phyloP scores from a whole-genome alignment of 2,888 invertebrate genomes.

The Harpalus rufipes region DNA sequence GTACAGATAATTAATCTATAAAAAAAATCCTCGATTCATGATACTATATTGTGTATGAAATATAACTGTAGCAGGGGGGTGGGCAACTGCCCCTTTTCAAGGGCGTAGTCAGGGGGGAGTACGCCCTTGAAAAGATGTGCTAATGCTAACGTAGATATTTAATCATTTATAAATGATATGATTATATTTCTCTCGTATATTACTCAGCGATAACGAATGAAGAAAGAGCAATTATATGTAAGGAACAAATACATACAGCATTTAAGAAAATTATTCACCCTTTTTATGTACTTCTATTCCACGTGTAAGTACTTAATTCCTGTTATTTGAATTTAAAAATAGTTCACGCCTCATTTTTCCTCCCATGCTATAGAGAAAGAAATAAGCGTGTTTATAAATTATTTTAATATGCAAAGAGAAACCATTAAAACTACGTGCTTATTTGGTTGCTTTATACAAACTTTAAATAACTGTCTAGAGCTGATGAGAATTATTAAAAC shows the following conservation, averaged over 20 bases:
- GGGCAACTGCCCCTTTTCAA: too few relatives aligned
- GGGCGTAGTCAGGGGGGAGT: too few relatives aligned
- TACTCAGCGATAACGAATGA: not conserved
- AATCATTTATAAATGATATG: not conserved
- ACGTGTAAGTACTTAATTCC: not conserved
- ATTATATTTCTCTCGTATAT: not conserved
- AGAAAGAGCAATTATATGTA: not conserved
- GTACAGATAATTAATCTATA: too few relatives aligned
- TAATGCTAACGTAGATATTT: not conserved
- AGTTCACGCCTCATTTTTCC: not conserved
- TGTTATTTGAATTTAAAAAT: slow-evolving; percentile 3
- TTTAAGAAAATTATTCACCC: slow-evolving; percentile 1
- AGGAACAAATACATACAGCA: not conserved
- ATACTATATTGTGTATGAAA: too few relatives aligned
- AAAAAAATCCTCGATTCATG: too few relatives aligned
- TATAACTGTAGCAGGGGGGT: too few relatives aligned
- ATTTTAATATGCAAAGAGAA: slow-evolving; percentile 3
- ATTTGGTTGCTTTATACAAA: not conserved
- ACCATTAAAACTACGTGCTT: not conserved
- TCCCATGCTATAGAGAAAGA: not conserved
- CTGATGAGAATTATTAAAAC: slow-evolving; percentile 30
- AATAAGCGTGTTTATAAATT: slow-evolving; percentile 3
- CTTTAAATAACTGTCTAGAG: slow-evolving; percentile 19
- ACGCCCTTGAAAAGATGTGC: not conserved
- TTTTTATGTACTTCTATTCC: not conserved